Conservation (phyloP, 2,113 vertebrate genomes). For the Burhinus oedicnemus region DNA sequence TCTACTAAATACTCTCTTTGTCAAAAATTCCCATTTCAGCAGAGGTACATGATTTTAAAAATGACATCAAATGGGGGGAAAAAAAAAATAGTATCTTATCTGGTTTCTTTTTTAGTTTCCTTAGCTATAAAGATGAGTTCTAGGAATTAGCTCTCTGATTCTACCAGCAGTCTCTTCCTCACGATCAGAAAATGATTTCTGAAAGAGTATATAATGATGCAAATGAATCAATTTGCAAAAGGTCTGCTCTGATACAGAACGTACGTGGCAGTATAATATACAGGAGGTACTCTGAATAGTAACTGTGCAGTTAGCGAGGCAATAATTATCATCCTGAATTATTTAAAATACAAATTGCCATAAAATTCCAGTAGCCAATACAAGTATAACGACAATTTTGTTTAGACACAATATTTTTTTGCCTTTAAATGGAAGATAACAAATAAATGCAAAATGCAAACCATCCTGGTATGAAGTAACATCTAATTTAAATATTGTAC, state of each 20-base stretch:
- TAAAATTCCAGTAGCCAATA: background rate
- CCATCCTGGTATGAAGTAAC: background rate
- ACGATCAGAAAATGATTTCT: background rate
- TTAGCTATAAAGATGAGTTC: background rate
- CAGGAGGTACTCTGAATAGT: slow-evolving; percentile 21
- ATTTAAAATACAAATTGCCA: slow-evolving; percentile 20
- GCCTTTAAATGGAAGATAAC: background rate
- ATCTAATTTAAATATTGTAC: background rate
- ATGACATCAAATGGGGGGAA: background rate
- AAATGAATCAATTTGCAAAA: slow-evolving; percentile 54
- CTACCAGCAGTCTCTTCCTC: background rate
- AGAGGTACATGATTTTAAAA: background rate
- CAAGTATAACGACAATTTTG: background rate
- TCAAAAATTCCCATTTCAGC: background rate
- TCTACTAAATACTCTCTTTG: background rate
- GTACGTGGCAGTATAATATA: background rate
- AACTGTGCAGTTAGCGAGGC: background rate
- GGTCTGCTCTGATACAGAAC: slow-evolving; percentile 2
- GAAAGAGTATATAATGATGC: background rate
- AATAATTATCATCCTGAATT: background rate
- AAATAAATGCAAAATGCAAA: slow-evolving; percentile 8
- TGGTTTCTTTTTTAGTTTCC: background rate
- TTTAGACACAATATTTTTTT: background rate
- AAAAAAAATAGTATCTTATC: background rate
- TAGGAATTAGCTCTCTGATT: background rate